phyloP scores from a whole-genome alignment of 2,888 invertebrate species.

The Lobophora halterata region DNA sequence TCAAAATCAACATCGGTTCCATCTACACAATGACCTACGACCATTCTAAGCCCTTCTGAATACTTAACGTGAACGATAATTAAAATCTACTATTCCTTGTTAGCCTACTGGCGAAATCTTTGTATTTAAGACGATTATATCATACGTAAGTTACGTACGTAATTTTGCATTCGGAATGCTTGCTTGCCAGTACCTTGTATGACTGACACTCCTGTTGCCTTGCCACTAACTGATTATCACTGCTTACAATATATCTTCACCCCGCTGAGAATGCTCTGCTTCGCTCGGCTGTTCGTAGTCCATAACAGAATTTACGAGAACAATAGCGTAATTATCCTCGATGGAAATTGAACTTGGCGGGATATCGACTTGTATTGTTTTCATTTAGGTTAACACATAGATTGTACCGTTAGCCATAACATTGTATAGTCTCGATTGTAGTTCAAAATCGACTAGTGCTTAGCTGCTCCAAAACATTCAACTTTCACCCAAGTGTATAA shows the following conservation, averaged over 20 bases:
- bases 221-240: slow-evolving; percentile 79
- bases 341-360: slow-evolving; percentile 56
- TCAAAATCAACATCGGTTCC: slow-evolving; percentile 35
- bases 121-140: slow-evolving; percentile 33
- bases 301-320: slow-evolving; percentile 39
- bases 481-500: slow-evolving; percentile 18
- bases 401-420: slow-evolving; percentile 31
- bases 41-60: no score
- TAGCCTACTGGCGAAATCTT: slow-evolving; percentile 20
- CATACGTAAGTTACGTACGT: no score
- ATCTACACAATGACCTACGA: slow-evolving; percentile 33
- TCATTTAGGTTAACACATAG: slow-evolving; percentile 39
- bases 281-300: slow-evolving; percentile 66
- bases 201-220: slow-evolving; percentile 72
- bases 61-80: no score
- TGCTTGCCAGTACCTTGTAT: slow-evolving; percentile 63
- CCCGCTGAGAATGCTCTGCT: slow-evolving; percentile 79
- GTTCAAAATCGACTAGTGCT: slow-evolving; percentile 52
- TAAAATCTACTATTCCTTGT: slow-evolving; percentile 6
- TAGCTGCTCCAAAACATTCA: slow-evolving; percentile 64
- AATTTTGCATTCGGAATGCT: slow-evolving; percentile 60
- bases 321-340: slow-evolving; percentile 31
- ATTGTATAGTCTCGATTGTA: slow-evolving; percentile 44
- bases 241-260: slow-evolving; percentile 73
- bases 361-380: slow-evolving; percentile 48